phyloP scores from a whole-genome alignment of 2,113 vertebrate genomes.

The Mola mola region DNA sequence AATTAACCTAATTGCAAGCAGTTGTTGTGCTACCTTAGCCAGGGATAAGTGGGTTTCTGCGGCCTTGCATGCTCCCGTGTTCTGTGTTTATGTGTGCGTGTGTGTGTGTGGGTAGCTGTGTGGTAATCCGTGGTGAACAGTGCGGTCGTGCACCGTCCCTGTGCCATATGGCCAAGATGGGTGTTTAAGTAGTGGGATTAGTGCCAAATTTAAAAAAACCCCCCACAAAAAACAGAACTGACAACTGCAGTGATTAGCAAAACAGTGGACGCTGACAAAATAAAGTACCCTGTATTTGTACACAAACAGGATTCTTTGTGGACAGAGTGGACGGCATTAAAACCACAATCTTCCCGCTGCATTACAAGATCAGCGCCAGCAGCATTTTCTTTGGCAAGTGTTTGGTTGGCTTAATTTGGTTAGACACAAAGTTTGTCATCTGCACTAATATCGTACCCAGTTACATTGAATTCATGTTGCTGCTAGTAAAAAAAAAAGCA shows the following conservation, averaged over 20 bases:
- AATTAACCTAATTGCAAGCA: constrained; percentile 76
- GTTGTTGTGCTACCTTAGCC: constrained; percentile 42
- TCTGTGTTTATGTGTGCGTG: constrained; percentile 13
- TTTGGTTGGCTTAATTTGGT: not conserved
- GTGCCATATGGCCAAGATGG: constrained; percentile 66
- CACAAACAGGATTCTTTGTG: not conserved
- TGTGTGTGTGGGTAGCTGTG: too few species aligned
- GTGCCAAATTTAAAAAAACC: constrained; percentile 43
- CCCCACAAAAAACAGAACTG: too few species aligned
- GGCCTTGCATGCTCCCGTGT: not conserved
- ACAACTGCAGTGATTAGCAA: constrained; percentile 28
- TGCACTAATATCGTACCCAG: too few species aligned
- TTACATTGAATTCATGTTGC: too few species aligned
- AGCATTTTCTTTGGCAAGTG: not conserved
- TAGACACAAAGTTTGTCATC: too few species aligned
- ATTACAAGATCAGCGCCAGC: constrained; percentile 12
- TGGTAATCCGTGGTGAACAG: constrained; percentile 46
- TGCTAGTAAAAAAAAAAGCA: too few species aligned
- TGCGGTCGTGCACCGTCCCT: constrained; percentile 10
- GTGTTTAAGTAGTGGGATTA: constrained; percentile 60
- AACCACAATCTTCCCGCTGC: constrained; percentile 5
- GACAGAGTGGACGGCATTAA: not conserved
- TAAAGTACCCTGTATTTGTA: constrained; percentile 5
- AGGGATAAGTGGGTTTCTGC: constrained; percentile 50
- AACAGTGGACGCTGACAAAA: constrained; percentile 6